A percentile compares a stretch with the other conserved stretches of the same genome.
Conservation (phyloP, 2,888 invertebrate genomes). For the Atethmia centrago region DNA sequence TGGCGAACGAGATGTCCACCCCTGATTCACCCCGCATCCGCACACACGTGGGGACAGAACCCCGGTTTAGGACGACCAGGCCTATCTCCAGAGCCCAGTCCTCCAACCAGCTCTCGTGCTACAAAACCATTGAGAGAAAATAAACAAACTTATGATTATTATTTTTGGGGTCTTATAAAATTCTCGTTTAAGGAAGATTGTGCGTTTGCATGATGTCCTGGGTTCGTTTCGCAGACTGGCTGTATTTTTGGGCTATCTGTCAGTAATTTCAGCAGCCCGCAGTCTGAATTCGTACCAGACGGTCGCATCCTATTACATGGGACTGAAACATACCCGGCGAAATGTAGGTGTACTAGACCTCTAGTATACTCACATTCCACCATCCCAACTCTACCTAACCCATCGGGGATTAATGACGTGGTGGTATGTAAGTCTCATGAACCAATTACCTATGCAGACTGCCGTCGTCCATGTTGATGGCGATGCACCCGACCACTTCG, state of each 20-base stretch:
- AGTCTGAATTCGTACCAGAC: background rate
- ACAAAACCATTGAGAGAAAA: too few species aligned
- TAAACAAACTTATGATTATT: too few species aligned
- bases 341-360: too few species aligned
- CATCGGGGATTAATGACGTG: background rate
- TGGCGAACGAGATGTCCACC: too few species aligned
- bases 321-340: background rate
- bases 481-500: conserved; percentile 96
- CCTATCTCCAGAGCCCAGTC: too few species aligned
- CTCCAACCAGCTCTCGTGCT: too few species aligned
- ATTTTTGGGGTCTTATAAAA: background rate
- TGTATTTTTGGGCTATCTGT: background rate
- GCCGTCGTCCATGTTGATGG: conserved; percentile 98
- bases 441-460: conserved; percentile 94
- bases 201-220: background rate
- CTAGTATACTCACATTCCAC: too few species aligned
- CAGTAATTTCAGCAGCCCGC: background rate
- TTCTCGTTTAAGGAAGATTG: background rate
- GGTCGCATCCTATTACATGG: too few species aligned
- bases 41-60: too few species aligned
- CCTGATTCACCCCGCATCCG: too few species aligned
- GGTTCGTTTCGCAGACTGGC: background rate
- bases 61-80: too few species aligned
- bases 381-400: too few species aligned
- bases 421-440: background rate